Evolutionary conservation across 23 tunicate species (phyloP).

Genomic region (Clavelina lepadiformis): DNA sequence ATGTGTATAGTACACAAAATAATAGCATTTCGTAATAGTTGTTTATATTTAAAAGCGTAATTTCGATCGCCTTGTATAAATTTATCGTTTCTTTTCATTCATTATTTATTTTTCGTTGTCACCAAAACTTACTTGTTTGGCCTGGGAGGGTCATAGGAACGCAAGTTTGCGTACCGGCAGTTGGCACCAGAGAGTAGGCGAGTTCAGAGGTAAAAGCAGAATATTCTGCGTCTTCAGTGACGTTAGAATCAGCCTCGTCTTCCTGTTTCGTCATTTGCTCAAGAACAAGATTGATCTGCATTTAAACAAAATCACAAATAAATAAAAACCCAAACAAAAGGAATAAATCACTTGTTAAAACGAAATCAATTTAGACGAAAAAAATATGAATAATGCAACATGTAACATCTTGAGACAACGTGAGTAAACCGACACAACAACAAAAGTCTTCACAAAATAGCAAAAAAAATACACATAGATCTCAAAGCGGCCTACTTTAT

Average conservation of each 20-base stretch:
- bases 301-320: background rate
- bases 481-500: too few relatives aligned
- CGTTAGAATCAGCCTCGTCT: constrained; percentile 8
- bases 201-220: constrained; percentile 45
- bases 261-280: too few relatives aligned
- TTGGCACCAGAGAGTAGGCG: constrained; percentile 41
- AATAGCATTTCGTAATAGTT: too few relatives aligned
- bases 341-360: background rate
- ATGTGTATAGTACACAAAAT: too few relatives aligned
- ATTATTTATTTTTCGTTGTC: background rate
- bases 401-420: too few relatives aligned
- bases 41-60: too few relatives aligned
- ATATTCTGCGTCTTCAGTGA: constrained; percentile 15
- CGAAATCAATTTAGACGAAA: background rate
- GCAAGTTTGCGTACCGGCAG: constrained; percentile 36
- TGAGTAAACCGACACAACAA: background rate
- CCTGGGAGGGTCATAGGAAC: constrained; percentile 46
- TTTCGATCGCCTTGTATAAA: too few relatives aligned
- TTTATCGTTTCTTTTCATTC: too few relatives aligned
- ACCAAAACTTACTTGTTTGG: constrained; percentile 27
- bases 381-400: too few relatives aligned
- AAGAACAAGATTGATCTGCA: constrained; percentile 46
- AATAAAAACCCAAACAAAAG: too few relatives aligned
- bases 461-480: background rate
- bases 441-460: background rate